Evolutionary conservation across 2,113 vertebrate species (phyloP), one percentile per base, ranked within the genome.

Genomic region (Microtus oregoni): DNA sequence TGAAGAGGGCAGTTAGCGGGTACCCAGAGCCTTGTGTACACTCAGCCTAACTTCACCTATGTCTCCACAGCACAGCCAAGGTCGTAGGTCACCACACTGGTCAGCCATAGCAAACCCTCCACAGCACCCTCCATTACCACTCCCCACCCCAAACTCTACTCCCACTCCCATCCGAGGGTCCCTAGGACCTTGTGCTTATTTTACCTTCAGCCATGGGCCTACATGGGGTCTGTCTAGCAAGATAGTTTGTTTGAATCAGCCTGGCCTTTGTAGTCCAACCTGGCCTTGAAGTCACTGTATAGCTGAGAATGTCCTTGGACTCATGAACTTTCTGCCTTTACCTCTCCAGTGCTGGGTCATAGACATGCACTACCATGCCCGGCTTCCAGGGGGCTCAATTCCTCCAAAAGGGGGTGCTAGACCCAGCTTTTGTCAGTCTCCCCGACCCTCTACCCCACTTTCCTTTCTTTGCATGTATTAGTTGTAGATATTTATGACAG

Each of bases 101-200:
- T 10, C 35, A 67, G 41, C 32, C 41, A 0, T 0, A 19, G 22
- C 44, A 38, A 61, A 28, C 26, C 52, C 26, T 28, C 1, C 47
- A 5, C 4, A 3, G 14, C 5, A 3, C 35, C 28, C 3, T 38
- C 5, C 9, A 0, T 55, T 79, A 22, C 17, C 30, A 78, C 24
- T 58, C 38, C 35, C 35, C 12, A 26, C 11, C 20, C 11, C 55
- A 24, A 38, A 38, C 20, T 35, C 52, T 7, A 19, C 50, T 50
- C 13, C 44, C 47, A 30, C 17, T 20, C 78, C 73, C 4, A 41
- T 41, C 28, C 26, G 1, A 0, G 0, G 38, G 79, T 9, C 50
- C 41, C 58, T 1, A 6, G 22, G 47, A 58, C 47, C 52, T 73
- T 24, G 50, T 35, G 32, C 24, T 28, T 0, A 0, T 19, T 32